phyloP scores from a whole-genome alignment of 2,113 vertebrate genomes.

The Cnemophilus loriae region DNA sequence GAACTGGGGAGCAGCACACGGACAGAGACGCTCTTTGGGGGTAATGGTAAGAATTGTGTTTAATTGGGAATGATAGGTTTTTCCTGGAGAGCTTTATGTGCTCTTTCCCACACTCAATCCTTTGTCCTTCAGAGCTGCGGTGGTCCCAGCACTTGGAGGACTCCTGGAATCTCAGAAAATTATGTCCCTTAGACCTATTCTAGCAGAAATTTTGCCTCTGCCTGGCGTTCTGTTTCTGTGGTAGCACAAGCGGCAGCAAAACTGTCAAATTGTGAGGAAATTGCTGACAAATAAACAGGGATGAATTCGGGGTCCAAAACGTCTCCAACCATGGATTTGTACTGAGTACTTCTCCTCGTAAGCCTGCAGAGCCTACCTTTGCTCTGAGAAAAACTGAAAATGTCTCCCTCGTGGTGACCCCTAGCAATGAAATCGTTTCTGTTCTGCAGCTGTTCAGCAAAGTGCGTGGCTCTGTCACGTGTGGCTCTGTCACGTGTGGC shows the following conservation, averaged over 20 bases:
- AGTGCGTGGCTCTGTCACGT: background rate
- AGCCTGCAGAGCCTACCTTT: background rate
- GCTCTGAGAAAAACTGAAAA: background rate
- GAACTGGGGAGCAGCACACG: background rate
- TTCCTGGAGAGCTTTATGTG: background rate
- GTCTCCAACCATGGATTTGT: background rate
- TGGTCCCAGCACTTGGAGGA: background rate
- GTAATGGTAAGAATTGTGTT: background rate
- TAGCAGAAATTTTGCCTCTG: background rate
- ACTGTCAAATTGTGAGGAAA: background rate
- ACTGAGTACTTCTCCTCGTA: background rate
- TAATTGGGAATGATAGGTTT: background rate
- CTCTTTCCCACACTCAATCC: background rate
- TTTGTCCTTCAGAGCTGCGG: background rate
- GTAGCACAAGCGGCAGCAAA: background rate
- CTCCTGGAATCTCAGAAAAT: background rate
- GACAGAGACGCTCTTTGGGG: background rate
- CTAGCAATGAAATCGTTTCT: background rate
- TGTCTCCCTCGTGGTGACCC: background rate
- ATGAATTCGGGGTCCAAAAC: background rate
- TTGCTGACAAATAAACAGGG: background rate
- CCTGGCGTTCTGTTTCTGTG: background rate
- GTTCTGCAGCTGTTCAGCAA: background rate
- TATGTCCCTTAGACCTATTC: background rate
- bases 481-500: background rate